A percentile compares a stretch with the other conserved stretches of the same genome.
phyloP scores from a whole-genome alignment of 2,113 vertebrate genomes.

The Murina feae region DNA sequence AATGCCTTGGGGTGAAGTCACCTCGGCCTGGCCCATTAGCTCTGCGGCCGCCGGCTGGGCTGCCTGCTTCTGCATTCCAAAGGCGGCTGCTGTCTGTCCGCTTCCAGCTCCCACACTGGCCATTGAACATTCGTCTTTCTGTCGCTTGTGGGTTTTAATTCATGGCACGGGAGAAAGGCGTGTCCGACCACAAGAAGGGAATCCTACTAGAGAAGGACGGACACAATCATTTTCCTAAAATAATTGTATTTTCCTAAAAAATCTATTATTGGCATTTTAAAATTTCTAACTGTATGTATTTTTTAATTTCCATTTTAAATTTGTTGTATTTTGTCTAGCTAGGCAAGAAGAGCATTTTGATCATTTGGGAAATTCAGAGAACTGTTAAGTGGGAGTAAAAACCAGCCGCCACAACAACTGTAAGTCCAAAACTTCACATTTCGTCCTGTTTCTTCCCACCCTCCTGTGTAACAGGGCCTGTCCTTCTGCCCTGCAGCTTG shows the following conservation, averaged over 20 bases:
- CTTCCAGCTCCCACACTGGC: neutral
- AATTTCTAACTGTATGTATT: neutral
- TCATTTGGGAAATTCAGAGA: neutral
- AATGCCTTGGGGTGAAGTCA: neutral
- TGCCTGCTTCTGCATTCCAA: neutral
- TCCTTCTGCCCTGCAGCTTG: neutral
- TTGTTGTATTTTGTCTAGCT: neutral
- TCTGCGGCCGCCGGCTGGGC: neutral
- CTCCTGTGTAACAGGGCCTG: neutral
- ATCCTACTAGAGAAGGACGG: neutral
- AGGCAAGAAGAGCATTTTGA: neutral
- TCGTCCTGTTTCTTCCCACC: neutral
- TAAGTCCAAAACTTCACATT: neutral
- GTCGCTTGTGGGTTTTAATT: neutral
- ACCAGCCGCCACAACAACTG: neutral
- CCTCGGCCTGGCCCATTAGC: accelerated
- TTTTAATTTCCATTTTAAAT: neutral
- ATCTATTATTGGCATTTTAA: neutral
- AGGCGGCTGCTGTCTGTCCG: neutral
- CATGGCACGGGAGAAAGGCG: neutral
- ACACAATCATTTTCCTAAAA: neutral
- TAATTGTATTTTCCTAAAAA: neutral
- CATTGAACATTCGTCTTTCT: neutral
- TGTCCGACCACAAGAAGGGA: neutral
- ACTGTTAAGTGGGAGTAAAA: neutral